Base-by-base conservation (phyloP, 1,140 invertebrate species). In the Heliconius hermathena region DNA sequence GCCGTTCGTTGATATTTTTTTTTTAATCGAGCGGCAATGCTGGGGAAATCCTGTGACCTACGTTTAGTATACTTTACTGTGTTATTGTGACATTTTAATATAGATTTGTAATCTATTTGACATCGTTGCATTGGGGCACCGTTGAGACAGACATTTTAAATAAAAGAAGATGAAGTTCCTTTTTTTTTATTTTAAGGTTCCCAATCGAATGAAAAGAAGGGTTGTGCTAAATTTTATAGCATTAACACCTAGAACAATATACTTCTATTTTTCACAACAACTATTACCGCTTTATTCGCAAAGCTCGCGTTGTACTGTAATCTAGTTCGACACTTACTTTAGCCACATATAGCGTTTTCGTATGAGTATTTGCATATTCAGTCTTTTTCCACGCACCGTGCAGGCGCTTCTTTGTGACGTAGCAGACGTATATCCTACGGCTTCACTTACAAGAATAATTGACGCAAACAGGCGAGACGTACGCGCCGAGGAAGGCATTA, bases 401-500 rank as follows among this genome's bases (percentile, higher is more conserved):
- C 11, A 38, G 72, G 72, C 72, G n/a, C 78, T n/a, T 76, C 78
- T 76, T 72, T 80, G 71, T 80, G 70, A 76, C 78, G 78, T 76
- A 49, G 22, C 74, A 76, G 73, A 81, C 73, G 74, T 81, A 66
- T 36, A 38, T 79, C 74, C 81, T 73, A 76, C 54, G 79, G 78
- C 78, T 77, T 74, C 80, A 76, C 78, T 83, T 74, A 74, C 46
- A 81, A 81, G 81, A 82, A 71, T 81, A 84, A 82, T 81, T 76
- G 33, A 66, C 52, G 77, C 78, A 74, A 80, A 82, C 78, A 75
- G 81, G 76, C 72, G 76, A 71, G 73, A 81, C 70, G 29, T 73
- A 77, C 9, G 81, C 54, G 80, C 81, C 80, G 70, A 84, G 83
- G 86, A 88, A 86, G 83, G 54, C 80, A 86, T 88, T 86, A 85